Percentiles rank a stretch among this genome's conserved stretches.
Evolutionary conservation across 2,888 invertebrate genomes (phyloP).

Genomic region (Microplitis deprimator): DNA sequence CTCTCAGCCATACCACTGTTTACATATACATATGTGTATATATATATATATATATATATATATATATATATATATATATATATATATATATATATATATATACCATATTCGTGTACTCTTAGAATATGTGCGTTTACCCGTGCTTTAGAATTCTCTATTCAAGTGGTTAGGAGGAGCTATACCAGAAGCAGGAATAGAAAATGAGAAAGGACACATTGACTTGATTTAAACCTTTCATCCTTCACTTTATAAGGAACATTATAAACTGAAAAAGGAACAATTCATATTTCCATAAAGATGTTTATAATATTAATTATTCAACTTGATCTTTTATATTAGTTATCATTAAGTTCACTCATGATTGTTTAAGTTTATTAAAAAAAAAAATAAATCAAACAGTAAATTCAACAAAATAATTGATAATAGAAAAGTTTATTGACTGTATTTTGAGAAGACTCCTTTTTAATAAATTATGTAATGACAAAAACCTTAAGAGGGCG

Average conservation of each 20-base stretch:
- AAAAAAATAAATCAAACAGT: too few species aligned
- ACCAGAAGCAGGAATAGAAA: not conserved
- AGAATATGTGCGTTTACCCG: slow-evolving; percentile 30
- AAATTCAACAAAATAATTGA: too few species aligned
- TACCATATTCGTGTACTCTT: slow-evolving; percentile 34
- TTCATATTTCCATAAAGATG: not conserved
- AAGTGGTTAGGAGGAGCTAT: slow-evolving; percentile 21
- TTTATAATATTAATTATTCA: not conserved
- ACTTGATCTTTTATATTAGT: not conserved
- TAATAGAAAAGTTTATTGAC: too few species aligned
- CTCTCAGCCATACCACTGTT: slow-evolving; percentile 8
- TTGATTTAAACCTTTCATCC: slow-evolving; percentile 34
- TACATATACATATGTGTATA: slow-evolving; percentile 29
- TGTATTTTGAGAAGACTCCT: too few species aligned
- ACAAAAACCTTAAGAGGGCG: not conserved
- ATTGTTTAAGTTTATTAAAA: too few species aligned
- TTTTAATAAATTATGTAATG: too few species aligned
- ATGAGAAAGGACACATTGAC: slow-evolving; percentile 7
- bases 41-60: slow-evolving; percentile 23
- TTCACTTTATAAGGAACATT: slow-evolving; percentile 25
- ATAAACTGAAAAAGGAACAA: not conserved
- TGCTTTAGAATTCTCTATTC: slow-evolving; percentile 35
- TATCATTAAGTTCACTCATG: not conserved
- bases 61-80: slow-evolving; percentile 29
- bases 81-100: slow-evolving; percentile 27